phyloP scores from a whole-genome alignment of 2,797 vertebrate genomes.

The Phyllotis vaccarum region DNA sequence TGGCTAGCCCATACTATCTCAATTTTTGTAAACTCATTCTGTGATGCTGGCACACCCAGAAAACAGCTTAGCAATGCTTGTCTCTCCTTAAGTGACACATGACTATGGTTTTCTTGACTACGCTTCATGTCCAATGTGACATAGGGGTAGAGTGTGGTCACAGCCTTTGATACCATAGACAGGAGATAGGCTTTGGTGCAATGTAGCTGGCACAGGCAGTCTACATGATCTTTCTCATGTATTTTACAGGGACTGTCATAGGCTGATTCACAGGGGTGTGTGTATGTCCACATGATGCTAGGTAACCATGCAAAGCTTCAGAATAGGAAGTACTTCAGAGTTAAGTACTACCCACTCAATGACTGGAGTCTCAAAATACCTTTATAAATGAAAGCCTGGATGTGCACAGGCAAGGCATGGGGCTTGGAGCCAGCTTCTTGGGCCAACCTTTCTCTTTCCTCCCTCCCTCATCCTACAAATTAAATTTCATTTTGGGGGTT shows the following conservation, averaged over 20 bases:
- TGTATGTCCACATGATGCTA: background rate
- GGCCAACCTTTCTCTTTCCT: background rate
- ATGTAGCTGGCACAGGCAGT: background rate
- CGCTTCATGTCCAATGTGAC: background rate
- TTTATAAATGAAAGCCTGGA: background rate
- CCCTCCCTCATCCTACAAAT: background rate
- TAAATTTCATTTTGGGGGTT: background rate
- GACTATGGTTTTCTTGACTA: background rate
- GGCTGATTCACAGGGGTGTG: background rate
- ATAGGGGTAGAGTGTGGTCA: too few relatives aligned
- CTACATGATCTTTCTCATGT: background rate
- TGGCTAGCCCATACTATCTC: background rate
- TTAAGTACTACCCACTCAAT: background rate
- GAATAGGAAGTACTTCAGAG: background rate
- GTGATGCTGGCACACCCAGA: background rate
- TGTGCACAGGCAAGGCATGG: background rate
- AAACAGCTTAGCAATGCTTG: background rate
- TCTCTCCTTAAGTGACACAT: background rate
- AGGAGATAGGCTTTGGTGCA: background rate
- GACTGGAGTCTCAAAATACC: background rate
- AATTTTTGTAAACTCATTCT: background rate
- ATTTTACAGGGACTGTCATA: background rate
- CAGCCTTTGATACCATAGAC: background rate
- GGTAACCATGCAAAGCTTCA: background rate
- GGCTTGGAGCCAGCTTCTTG: background rate